Percentiles rank a stretch among this genome's conserved stretches.
Conservation (phyloP, 2,888 invertebrate species). For the Hemistola chrysoprasaria region DNA sequence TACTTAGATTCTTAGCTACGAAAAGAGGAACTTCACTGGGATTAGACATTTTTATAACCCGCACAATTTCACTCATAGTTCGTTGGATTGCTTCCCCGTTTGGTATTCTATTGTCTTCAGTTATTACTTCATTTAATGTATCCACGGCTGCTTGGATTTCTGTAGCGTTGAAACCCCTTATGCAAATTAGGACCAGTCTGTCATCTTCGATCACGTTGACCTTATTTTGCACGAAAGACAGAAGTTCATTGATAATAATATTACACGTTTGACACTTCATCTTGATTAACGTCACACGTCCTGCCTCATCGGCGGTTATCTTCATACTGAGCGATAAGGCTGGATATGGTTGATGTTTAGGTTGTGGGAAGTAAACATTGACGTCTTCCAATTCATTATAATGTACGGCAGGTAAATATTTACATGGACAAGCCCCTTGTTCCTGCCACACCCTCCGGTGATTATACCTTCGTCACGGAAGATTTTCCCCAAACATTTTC, state of each 20-base stretch:
- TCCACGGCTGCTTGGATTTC: conserved; percentile 10
- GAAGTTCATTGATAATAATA: conserved; percentile 16
- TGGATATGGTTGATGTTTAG: conserved; percentile 9
- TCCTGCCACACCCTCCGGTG: no score
- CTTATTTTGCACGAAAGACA: conserved; percentile 18
- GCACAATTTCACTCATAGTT: conserved; percentile 12
- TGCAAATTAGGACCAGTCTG: conserved; percentile 13
- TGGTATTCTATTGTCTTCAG: not conserved
- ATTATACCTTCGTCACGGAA: no score
- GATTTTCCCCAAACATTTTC: no score
- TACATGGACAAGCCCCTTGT: no score
- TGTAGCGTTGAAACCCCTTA: conserved; percentile 9
- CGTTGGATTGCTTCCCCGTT: conserved; percentile 11
- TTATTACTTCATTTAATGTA: not conserved
- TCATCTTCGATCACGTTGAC: conserved; percentile 16
- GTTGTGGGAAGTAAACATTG: conserved; percentile 9
- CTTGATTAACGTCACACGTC: conserved; percentile 12
- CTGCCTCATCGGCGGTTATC: conserved; percentile 10
- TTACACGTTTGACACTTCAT: conserved; percentile 14
- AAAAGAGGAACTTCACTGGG: conserved; percentile 6
- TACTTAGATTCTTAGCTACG: conserved; percentile 16
- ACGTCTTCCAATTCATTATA: not conserved
- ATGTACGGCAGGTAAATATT: no score
- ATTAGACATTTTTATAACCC: not conserved
- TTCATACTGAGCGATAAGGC: conserved; percentile 13